Percentiles rank a stretch among this genome's conserved stretches.
Conservation (phyloP, 2,888 invertebrate species). For the Phortica okadai region DNA sequence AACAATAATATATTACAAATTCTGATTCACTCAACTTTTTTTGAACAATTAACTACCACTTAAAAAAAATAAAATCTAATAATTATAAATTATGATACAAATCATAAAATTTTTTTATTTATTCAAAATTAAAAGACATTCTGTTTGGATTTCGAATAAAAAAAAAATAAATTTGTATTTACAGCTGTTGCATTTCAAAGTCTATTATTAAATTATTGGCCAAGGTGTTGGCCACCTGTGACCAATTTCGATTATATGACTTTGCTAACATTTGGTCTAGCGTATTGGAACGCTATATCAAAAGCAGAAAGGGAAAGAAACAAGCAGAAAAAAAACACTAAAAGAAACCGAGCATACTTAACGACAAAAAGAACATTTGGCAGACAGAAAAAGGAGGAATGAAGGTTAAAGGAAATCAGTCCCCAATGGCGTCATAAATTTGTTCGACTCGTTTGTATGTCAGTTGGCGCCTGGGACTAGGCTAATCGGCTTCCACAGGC, state of each 20-base stretch:
- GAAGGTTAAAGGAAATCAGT: slow-evolving; percentile 29
- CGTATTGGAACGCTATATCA: neutral
- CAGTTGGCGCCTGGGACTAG: neutral
- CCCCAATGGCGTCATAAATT: slow-evolving; percentile 24
- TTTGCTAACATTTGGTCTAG: slow-evolving; percentile 22
- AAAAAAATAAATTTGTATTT: no score
- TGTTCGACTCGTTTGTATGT: neutral
- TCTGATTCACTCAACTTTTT: no score
- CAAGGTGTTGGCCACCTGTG: slow-evolving; percentile 65
- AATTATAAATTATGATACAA: no score
- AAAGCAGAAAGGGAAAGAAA: neutral
- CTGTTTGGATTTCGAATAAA: no score
- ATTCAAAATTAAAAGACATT: no score
- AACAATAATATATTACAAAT: no score
- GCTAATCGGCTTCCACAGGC: slow-evolving; percentile 34
- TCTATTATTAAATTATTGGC: slow-evolving; percentile 54
- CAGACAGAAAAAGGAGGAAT: slow-evolving; percentile 63
- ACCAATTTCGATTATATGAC: slow-evolving; percentile 71
- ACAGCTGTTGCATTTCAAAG: slow-evolving; percentile 37
- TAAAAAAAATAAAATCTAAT: no score
- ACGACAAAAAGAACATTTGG: slow-evolving; percentile 35
- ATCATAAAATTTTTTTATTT: no score
- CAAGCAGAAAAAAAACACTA: slow-evolving; percentile 15
- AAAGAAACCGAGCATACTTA: slow-evolving; percentile 6
- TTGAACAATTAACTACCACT: no score